A percentile compares a stretch with the other conserved stretches of the same genome.
phyloP scores from a whole-genome alignment of 2,113 vertebrate species.

The Capra hircus region DNA sequence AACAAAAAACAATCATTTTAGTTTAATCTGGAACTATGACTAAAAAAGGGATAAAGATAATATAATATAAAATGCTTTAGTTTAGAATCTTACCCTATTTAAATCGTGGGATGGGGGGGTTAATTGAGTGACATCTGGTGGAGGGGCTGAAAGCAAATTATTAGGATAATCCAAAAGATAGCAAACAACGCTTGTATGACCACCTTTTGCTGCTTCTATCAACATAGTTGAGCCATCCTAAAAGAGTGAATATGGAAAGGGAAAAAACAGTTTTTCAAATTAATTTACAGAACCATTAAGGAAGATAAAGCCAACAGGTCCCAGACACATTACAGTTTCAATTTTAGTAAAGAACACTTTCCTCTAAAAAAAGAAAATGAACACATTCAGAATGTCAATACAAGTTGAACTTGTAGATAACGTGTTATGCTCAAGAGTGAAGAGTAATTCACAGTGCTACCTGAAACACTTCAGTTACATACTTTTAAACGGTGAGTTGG shows the following conservation, averaged over 20 bases:
- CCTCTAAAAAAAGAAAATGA: background rate
- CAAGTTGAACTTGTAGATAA: background rate
- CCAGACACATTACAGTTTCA: background rate
- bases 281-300: slow-evolving; percentile 10
- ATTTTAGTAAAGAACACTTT: background rate
- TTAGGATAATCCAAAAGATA: slow-evolving; percentile 99
- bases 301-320: background rate
- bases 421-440: background rate
- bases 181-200: slow-evolving; percentile 98
- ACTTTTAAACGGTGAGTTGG: slow-evolving; percentile 99
- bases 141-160: slow-evolving; percentile 97
- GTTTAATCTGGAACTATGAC: background rate
- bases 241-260: background rate
- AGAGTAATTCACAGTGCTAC: background rate
- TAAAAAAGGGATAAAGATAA: background rate
- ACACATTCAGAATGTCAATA: background rate
- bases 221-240: slow-evolving; percentile 99
- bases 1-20: background rate
- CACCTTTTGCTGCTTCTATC: slow-evolving; percentile 99
- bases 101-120: slow-evolving; percentile 97
- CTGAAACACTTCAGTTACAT: slow-evolving; percentile 39
- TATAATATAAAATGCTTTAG: background rate
- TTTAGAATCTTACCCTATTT: slow-evolving; percentile 90
- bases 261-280: background rate
- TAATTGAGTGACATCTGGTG: slow-evolving; percentile 95